Conservation (phyloP, 2,113 vertebrate species). For the Mormyrus lacerda region DNA sequence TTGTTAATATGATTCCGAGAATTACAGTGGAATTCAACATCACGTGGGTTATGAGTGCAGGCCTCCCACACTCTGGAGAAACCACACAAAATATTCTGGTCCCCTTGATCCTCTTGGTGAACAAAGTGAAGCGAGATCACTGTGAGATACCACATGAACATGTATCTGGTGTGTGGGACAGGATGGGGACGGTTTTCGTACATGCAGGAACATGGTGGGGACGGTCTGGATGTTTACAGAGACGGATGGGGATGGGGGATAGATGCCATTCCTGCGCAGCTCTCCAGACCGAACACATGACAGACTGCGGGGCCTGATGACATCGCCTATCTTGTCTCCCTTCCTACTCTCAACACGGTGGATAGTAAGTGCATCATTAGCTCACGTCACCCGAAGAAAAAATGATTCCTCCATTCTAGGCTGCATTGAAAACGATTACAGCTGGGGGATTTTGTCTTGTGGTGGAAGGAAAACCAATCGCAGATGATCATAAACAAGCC, state of each 20-base stretch:
- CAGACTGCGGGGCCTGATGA: background rate
- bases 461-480: no score
- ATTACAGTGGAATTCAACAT: background rate
- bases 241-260: background rate
- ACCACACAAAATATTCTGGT: background rate
- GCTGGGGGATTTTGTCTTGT: background rate
- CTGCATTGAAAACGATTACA: background rate
- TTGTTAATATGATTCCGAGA: background rate
- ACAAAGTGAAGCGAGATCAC: background rate
- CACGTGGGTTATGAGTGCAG: background rate
- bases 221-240: background rate
- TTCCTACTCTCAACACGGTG: background rate
- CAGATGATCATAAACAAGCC: no score
- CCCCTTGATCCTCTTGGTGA: background rate
- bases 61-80: background rate
- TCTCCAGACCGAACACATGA: background rate
- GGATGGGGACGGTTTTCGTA: no score
- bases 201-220: no score
- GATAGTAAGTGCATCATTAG: background rate
- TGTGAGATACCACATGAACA: background rate
- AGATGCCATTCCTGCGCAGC: background rate
- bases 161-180: no score
- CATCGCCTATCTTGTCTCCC: background rate
- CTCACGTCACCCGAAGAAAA: background rate
- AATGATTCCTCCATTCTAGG: background rate